Percentiles rank a stretch among this genome's conserved stretches.
Evolutionary conservation across 2,888 invertebrate species (phyloP).

Genomic region (Allophyes oxyacanthae): DNA sequence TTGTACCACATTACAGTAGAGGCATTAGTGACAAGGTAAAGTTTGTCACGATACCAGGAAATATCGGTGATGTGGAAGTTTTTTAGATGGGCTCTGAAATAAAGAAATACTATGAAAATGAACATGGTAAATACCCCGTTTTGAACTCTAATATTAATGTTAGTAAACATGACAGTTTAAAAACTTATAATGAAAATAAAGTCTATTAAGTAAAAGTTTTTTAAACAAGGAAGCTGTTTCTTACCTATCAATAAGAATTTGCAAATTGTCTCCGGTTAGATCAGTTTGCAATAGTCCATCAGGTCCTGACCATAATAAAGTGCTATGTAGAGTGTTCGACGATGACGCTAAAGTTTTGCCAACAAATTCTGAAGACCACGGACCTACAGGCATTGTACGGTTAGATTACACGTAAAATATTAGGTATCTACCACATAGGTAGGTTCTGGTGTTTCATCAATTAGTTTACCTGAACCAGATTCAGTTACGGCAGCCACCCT

Average conservation of each 20-base stretch:
- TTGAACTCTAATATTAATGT: too few relatives aligned
- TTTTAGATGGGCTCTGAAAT: slow-evolving; percentile 82
- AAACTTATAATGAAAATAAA: too few relatives aligned
- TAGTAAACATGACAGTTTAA: too few relatives aligned
- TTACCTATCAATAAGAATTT: slow-evolving; percentile 90
- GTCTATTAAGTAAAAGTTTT: background rate
- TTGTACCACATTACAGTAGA: slow-evolving; percentile 93
- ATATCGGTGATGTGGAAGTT: slow-evolving; percentile 92
- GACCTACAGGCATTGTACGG: slow-evolving; percentile 88
- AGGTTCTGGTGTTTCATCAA: background rate
- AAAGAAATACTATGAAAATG: slow-evolving; percentile 2
- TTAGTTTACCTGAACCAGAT: slow-evolving; percentile 89
- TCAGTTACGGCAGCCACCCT: slow-evolving; percentile 94
- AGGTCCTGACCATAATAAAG: slow-evolving; percentile 93
- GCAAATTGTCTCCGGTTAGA: slow-evolving; percentile 93
- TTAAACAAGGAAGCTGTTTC: background rate
- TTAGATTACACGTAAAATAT: background rate
- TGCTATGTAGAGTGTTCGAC: slow-evolving; percentile 89
- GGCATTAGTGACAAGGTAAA: slow-evolving; percentile 93
- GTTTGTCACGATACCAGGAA: slow-evolving; percentile 93
- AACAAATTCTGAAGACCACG: slow-evolving; percentile 93
- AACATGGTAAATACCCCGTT: too few relatives aligned
- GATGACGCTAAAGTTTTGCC: slow-evolving; percentile 91
- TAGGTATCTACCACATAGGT: background rate
- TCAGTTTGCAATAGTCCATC: slow-evolving; percentile 95